phyloP scores from a whole-genome alignment of 23 tunicate genomes.

The Styela clava region DNA sequence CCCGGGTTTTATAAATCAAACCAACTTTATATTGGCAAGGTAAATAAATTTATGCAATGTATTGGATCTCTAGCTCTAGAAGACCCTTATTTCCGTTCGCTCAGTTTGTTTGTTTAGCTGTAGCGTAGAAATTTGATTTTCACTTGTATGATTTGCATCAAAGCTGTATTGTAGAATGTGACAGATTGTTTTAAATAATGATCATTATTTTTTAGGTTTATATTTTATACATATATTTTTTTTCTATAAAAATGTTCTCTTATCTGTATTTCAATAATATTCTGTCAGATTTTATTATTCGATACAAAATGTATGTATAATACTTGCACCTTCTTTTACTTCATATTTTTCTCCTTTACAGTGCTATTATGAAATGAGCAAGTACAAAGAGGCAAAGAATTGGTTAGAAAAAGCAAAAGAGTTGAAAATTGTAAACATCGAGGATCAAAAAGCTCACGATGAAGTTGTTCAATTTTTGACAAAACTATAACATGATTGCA shows the following conservation, averaged over 20 bases:
- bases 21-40: slow-evolving; percentile 75
- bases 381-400: slow-evolving; percentile 35
- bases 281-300: no score
- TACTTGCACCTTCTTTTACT: no score
- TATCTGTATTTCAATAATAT: no score
- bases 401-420: slow-evolving; percentile 44
- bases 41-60: slow-evolving; percentile 1
- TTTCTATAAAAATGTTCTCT: no score
- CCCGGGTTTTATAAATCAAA: slow-evolving; percentile 80
- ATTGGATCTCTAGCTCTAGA: background rate
- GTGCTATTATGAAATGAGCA: slow-evolving; percentile 72
- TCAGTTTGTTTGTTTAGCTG: background rate
- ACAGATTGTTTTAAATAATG: no score
- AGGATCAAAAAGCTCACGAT: slow-evolving; percentile 58
- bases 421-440: slow-evolving; percentile 40
- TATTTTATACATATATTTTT: no score
- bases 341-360: no score
- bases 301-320: no score
- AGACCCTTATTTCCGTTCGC: no score
- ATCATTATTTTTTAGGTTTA: no score
- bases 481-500: slow-evolving; percentile 26
- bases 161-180: no score
- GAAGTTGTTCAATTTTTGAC: slow-evolving; percentile 40
- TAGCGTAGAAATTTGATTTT: background rate
- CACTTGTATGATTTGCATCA: background rate